Conservation (phyloP, 1,140 invertebrate genomes). For the Oedothorax gibbosus region DNA sequence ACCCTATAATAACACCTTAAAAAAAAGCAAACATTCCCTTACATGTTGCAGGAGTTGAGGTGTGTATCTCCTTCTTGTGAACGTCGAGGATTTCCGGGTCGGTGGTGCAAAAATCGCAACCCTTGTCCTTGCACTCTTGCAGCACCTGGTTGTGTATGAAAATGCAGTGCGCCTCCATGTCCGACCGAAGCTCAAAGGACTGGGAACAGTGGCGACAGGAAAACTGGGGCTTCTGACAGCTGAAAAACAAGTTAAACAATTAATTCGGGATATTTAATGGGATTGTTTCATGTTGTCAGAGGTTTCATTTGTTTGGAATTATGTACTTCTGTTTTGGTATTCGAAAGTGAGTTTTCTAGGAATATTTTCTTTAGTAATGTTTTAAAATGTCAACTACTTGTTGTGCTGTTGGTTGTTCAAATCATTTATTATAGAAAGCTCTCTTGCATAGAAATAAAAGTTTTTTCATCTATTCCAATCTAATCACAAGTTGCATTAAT, state of each 20-base stretch:
- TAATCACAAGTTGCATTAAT: too few species aligned
- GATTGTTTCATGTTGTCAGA: too few species aligned
- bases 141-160: slow-evolving; percentile 66
- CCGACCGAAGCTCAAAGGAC: slow-evolving; percentile 66
- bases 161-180: slow-evolving; percentile 67
- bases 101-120: slow-evolving; percentile 67
- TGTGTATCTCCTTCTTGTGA: slow-evolving; percentile 65
- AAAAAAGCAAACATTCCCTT: neutral
- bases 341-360: too few species aligned
- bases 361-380: too few species aligned
- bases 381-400: too few species aligned
- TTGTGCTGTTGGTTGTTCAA: too few species aligned
- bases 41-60: slow-evolving; percentile 47
- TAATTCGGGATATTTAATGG: too few species aligned
- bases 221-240: slow-evolving; percentile 56
- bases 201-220: slow-evolving; percentile 66
- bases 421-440: too few species aligned
- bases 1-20: neutral
- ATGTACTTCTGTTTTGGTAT: too few species aligned
- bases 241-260: neutral
- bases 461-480: too few species aligned
- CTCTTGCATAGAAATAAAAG: too few species aligned
- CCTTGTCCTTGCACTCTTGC: slow-evolving; percentile 65
- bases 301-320: too few species aligned
- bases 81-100: slow-evolving; percentile 62